These are phyloP conservation scores for Conops quadrifasciatus DNA, from an alignment of 2,888 invertebrate genomes.

Conservation along the genomic window DNA sequence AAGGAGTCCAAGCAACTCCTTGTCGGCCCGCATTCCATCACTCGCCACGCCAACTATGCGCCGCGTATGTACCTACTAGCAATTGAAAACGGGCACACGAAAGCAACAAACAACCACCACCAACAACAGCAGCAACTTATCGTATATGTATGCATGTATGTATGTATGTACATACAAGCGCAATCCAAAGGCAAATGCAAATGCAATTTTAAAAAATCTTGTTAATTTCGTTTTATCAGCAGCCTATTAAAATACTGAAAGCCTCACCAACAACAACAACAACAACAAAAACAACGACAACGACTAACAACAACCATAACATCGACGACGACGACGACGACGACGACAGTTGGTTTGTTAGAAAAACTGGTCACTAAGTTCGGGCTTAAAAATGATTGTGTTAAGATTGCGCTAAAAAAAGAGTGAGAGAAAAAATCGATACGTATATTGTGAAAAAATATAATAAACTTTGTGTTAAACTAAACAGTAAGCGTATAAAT, in stretches of 20 bases:
- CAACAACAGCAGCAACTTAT: not conserved
- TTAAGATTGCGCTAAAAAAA: no score
- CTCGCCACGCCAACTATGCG: not conserved
- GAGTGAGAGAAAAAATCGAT: no score
- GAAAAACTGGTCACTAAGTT: no score
- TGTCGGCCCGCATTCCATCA: slow-evolving; percentile 1
- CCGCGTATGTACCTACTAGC: no score
- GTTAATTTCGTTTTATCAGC: not conserved
- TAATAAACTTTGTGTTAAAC: no score
- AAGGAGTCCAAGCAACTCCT: not conserved
- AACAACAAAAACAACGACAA: not conserved
- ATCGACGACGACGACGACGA: no score
- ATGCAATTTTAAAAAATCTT: slow-evolving; percentile 7
- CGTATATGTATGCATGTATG: not conserved
- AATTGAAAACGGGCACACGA: not conserved
- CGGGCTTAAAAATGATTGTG: no score
- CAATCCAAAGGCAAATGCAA: not conserved
- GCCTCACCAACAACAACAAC: not conserved
- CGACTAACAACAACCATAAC: no score
- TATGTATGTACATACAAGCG: not conserved
- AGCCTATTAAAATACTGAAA: not conserved
- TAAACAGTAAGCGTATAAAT: no score
- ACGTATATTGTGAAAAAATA: no score
- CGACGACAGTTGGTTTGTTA: no score
- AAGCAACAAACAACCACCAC: not conserved